A percentile compares a stretch with the other conserved stretches of the same genome.
Conservation (phyloP, 2,797 vertebrate species). For the Lagocephalus sceleratus region DNA sequence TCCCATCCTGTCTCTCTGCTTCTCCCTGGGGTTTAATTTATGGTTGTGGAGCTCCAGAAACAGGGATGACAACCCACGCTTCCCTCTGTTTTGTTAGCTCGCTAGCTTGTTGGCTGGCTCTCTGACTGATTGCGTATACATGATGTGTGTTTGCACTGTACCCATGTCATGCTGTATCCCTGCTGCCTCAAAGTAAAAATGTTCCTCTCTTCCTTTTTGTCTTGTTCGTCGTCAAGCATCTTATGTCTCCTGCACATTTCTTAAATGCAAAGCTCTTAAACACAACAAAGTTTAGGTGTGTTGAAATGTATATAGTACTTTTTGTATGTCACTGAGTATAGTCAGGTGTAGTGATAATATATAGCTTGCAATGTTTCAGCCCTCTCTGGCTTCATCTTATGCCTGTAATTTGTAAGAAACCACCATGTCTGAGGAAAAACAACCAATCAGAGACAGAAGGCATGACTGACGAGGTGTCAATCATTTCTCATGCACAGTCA, state of each 20-base stretch:
- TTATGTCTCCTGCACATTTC: conserved; percentile 8
- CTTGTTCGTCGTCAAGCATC: conserved; percentile 21
- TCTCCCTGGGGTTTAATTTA: conserved; percentile 73
- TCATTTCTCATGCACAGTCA: too few species aligned
- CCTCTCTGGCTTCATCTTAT: too few species aligned
- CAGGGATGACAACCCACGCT: conserved; percentile 67
- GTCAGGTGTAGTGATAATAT: too few species aligned
- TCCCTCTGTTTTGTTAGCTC: conserved; percentile 59
- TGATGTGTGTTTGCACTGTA: conserved; percentile 18
- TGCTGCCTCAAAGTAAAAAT: conserved; percentile 22
- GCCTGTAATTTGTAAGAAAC: too few species aligned
- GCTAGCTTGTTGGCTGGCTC: conserved; percentile 40
- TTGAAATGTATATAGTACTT: background rate
- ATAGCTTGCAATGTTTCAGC: too few species aligned
- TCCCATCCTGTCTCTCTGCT: conserved; percentile 38
- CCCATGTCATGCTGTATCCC: conserved; percentile 11
- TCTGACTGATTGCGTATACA: conserved; percentile 35
- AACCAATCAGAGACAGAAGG: too few species aligned
- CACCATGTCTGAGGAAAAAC: too few species aligned
- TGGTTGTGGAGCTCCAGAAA: conserved; percentile 65
- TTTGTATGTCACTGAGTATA: background rate
- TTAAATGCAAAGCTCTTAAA: background rate
- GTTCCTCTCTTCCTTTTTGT: conserved; percentile 12
- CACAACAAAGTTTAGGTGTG: background rate
- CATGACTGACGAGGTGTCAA: too few species aligned